Percentiles rank a stretch among this genome's conserved stretches.
Evolutionary conservation across 1,140 invertebrate genomes (phyloP).

Genomic region (Drosophila auraria): DNA sequence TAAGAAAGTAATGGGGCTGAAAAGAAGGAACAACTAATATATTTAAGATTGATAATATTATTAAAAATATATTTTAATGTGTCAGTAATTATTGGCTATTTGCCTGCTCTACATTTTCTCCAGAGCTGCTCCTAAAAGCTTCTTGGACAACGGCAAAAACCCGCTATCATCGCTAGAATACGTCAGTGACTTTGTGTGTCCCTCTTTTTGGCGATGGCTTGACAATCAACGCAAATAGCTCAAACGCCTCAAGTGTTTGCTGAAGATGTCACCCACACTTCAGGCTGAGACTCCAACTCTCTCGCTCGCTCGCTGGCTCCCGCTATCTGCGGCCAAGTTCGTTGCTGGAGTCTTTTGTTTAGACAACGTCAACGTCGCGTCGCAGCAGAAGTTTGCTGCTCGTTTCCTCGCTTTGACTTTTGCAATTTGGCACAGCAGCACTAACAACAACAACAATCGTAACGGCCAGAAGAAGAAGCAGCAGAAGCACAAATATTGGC

Average conservation of each 20-base stretch:
- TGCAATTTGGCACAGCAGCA: conserved; percentile 80
- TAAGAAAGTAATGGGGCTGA: background rate
- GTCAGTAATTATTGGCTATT: background rate
- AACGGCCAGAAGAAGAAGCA: conserved; percentile 45
- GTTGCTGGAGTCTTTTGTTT: conserved; percentile 82
- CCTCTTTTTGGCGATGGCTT: conserved; percentile 52
- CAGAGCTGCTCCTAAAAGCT: background rate
- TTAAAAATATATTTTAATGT: no score
- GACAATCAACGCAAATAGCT: conserved; percentile 84
- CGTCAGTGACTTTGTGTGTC: conserved; percentile 18
- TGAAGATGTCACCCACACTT: conserved; percentile 83
- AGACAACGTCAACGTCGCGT: conserved; percentile 63
- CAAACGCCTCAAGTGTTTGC: conserved; percentile 83
- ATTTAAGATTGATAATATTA: background rate
- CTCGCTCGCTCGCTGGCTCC: conserved; percentile 7
- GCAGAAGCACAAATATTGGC: conserved; percentile 60
- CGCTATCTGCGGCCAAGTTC: conserved; percentile 59
- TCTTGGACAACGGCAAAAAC: conserved; percentile 1
- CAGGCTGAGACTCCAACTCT: conserved; percentile 40
- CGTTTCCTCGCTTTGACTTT: conserved; percentile 68
- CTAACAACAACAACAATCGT: conserved; percentile 47
- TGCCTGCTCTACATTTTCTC: background rate
- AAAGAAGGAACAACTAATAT: background rate
- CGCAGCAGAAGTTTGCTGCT: conserved; percentile 42
- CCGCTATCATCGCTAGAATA: conserved; percentile 29